Base-by-base conservation (phyloP, 2,888 invertebrate genomes). In the Oligia latruncula region DNA sequence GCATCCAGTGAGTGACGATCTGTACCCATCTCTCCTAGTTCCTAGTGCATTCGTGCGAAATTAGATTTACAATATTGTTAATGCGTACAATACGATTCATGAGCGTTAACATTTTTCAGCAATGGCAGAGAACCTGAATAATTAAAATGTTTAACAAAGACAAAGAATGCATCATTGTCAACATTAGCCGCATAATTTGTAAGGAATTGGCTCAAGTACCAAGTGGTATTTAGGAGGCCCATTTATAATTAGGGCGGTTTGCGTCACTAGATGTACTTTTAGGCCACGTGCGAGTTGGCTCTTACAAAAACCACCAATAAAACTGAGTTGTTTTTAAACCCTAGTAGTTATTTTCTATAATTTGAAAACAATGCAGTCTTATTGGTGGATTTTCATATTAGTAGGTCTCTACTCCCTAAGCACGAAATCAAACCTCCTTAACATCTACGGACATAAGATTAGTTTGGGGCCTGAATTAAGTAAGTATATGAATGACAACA, bases 91-190 rank as follows among this genome's bases (percentile, higher is more conserved):
- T 40, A 8, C n/a, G 13, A 65, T 23, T 72, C 4, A 81, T 40
- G 13, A 29, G 9, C 13, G 17, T 58, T 58, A 58, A 43, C 0
- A 4, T n/a, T 49, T 58, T 74, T 66, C n/a, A 43, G 65, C 13
- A 74, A 40, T 81, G 49, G 11, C 23, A 9, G 23, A 49, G 40
- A 58, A 58, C 60, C 75, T 46, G 40, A 75, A 80, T 75, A 75
- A 80, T 80, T 55, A 82, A 74, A 15, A 68, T 29, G 6, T 62
- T 82, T 55, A 76, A 82, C 43, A 81, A 68, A 55, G 62, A 76
- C 40, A 71, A 77, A 71, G 52, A 82, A 71, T 71, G 52, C 43
- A 77, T 66, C 35, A 52, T 77, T 77, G n/a, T 77, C 46, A 60
- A 77, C 29, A 66, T 81, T 49, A 73, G 20, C 29, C n/a, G n/a